Conservation (phyloP, 2,113 vertebrate species). For the Raphicerus campestris region DNA sequence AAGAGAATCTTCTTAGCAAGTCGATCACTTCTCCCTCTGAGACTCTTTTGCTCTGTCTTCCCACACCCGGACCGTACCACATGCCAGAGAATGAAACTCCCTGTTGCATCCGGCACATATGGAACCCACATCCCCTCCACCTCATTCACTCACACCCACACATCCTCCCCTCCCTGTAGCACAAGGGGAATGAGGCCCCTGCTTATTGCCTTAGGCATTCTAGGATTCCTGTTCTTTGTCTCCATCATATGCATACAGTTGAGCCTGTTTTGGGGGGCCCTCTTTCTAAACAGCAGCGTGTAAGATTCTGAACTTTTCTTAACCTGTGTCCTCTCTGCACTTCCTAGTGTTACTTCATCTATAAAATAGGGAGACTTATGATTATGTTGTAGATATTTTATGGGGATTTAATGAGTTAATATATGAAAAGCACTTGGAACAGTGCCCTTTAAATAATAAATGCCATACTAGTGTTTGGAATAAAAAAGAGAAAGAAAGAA, state of each 20-base stretch:
- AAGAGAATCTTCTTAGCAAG: neutral
- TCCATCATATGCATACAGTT: too few species aligned
- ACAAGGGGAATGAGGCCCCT: neutral
- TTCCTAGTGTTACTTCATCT: neutral
- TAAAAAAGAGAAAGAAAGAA: neutral
- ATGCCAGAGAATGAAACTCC: neutral
- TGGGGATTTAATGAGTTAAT: conserved; percentile 26
- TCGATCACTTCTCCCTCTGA: neutral
- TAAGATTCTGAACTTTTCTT: neutral
- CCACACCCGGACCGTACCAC: neutral
- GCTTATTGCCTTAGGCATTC: neutral
- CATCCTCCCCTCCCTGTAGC: neutral
- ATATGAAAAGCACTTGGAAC: conserved; percentile 20
- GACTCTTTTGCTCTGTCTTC: neutral
- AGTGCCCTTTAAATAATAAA: neutral
- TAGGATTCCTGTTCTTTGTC: neutral
- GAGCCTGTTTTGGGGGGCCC: neutral
- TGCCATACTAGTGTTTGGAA: neutral
- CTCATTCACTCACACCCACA: neutral
- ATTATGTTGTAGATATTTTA: conserved; percentile 20
- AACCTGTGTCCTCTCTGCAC: neutral
- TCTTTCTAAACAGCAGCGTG: neutral
- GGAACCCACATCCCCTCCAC: neutral
- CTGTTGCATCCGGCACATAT: neutral
- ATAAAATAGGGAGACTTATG: conserved; percentile 1